These are phyloP conservation scores for Holothuria leucospilota DNA, from an alignment of 53 echinoderm and acorn worm species.

Conservation along the genomic window DNA sequence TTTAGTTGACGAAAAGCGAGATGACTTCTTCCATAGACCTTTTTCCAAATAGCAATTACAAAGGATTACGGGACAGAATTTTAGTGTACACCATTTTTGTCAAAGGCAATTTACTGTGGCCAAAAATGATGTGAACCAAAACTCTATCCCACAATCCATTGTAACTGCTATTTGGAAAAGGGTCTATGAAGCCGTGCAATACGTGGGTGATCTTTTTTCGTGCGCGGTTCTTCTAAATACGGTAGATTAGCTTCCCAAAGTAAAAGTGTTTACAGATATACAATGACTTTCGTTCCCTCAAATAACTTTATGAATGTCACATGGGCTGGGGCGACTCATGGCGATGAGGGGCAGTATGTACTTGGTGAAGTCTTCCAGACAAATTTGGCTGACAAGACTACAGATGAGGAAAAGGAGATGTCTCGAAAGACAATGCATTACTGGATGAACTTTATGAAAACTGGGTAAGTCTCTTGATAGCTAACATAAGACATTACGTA, in stretches of 20 bases:
- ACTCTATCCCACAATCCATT: no score
- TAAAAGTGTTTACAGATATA: conserved; percentile 14
- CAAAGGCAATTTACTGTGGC: no score
- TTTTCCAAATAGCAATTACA: no score
- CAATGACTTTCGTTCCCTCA: conserved; percentile 33
- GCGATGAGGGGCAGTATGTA: conserved; percentile 22
- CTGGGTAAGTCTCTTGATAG: conserved; percentile 38
- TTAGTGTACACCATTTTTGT: no score
- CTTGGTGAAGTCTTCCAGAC: background rate
- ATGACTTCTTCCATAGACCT: conserved; percentile 31
- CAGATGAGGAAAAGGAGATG: conserved; percentile 23
- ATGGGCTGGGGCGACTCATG: conserved; percentile 28
- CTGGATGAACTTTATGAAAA: conserved; percentile 23
- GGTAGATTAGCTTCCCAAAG: background rate
- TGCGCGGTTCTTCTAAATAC: conserved; percentile 4
- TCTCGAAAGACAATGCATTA: conserved; percentile 4
- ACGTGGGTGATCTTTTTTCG: background rate
- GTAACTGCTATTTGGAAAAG: no score
- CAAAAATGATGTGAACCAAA: no score
- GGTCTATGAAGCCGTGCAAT: background rate
- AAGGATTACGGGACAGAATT: no score
- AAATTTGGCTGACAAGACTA: background rate
- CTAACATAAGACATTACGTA: no score
- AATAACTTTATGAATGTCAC: conserved; percentile 1
- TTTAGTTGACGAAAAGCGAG: conserved; percentile 12